Percentiles rank a stretch among this genome's conserved stretches.
phyloP scores from a whole-genome alignment of 2,888 invertebrate species.

The Ryuthela nishihirai region DNA sequence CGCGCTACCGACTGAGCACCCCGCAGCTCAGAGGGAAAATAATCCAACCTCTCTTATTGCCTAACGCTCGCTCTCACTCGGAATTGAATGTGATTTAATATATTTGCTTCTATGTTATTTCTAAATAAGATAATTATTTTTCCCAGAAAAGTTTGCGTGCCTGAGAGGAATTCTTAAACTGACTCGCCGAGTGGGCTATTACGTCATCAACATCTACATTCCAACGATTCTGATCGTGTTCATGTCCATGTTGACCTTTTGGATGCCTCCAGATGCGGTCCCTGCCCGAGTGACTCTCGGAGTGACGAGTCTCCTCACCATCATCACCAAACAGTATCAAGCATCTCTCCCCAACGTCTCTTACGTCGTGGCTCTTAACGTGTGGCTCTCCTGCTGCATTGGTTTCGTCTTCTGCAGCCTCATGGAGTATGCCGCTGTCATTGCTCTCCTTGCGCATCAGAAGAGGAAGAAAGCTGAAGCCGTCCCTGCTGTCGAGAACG shows the following conservation, averaged over 20 bases:
- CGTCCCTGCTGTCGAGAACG: not conserved
- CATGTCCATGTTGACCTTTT: slow-evolving; percentile 41
- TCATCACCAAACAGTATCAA: slow-evolving; percentile 40
- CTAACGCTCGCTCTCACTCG: too few species aligned
- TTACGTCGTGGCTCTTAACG: slow-evolving; percentile 46
- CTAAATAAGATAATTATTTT: not conserved
- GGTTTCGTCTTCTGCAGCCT: slow-evolving; percentile 44
- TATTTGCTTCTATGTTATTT: not conserved
- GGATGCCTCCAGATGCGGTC: slow-evolving; percentile 41
- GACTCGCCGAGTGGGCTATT: slow-evolving; percentile 30
- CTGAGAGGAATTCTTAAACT: slow-evolving; percentile 31
- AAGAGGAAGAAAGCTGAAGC: not conserved
- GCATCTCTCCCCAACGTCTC: slow-evolving; percentile 44
- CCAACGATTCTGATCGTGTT: slow-evolving; percentile 40
- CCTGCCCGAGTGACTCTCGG: slow-evolving; percentile 49
- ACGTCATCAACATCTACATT: slow-evolving; percentile 38
- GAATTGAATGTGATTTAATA: not conserved
- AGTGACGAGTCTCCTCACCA: slow-evolving; percentile 76
- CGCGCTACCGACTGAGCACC: too few species aligned
- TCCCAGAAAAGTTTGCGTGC: slow-evolving; percentile 37
- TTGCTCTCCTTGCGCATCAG: slow-evolving; percentile 15
- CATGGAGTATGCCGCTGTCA: slow-evolving; percentile 43
- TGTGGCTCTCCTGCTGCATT: slow-evolving; percentile 44
- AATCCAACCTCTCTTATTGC: too few species aligned
- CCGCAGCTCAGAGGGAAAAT: too few species aligned